phyloP scores from a whole-genome alignment of 92 coral and sea anemone species.

The Anthopleura xanthogrammica region DNA sequence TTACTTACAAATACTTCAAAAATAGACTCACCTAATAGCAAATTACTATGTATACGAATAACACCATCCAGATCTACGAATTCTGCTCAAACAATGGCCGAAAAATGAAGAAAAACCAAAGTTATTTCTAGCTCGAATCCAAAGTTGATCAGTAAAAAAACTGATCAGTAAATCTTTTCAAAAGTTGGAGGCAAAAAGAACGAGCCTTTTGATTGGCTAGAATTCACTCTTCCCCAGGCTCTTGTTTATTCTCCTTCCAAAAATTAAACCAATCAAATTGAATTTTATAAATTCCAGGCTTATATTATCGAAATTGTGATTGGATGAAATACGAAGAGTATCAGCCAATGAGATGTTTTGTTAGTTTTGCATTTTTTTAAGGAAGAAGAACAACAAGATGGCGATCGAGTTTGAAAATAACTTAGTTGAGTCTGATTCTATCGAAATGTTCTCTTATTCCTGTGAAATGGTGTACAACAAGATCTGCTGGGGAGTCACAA shows the following conservation, averaged over 20 bases:
- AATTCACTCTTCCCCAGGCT: background rate
- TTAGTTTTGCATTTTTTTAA: background rate
- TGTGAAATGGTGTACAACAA: slow-evolving; percentile 32
- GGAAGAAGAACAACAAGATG: slow-evolving; percentile 38
- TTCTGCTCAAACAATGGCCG: background rate
- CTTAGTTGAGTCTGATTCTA: background rate
- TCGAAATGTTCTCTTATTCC: slow-evolving; percentile 33
- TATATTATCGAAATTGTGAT: background rate
- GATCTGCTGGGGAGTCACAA: slow-evolving; percentile 84
- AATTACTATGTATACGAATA: too few species aligned
- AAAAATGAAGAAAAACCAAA: background rate
- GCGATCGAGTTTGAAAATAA: slow-evolving; percentile 25
- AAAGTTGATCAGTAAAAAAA: too few species aligned
- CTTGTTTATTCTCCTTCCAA: background rate
- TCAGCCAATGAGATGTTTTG: background rate
- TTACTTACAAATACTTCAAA: too few species aligned
- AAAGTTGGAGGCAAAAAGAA: slow-evolving; percentile 9
- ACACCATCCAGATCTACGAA: too few species aligned
- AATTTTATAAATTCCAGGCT: background rate
- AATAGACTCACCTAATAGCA: too few species aligned
- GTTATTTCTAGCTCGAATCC: background rate
- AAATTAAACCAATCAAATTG: background rate
- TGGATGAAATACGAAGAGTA: background rate
- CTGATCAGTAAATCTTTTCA: background rate
- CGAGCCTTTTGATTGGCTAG: slow-evolving; percentile 6